Evolutionary conservation across 2,888 invertebrate genomes (phyloP).

Genomic region (Dicycla oo): DNA sequence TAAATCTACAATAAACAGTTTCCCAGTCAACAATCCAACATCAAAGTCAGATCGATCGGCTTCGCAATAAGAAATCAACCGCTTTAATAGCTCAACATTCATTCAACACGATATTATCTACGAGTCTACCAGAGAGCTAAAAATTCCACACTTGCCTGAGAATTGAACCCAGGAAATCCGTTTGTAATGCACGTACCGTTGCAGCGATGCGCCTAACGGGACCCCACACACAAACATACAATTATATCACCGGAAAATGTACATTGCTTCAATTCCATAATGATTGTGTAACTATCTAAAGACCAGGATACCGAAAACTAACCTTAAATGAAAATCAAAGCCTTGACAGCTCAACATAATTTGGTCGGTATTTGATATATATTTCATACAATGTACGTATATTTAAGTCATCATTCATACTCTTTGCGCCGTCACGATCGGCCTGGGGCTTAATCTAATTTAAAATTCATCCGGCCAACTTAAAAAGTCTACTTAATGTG

Average conservation of each 20-base stretch:
- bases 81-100: slow-evolving; percentile 48
- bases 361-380: slow-evolving; percentile 70
- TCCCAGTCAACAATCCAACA: slow-evolving; percentile 15
- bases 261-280: slow-evolving; percentile 86
- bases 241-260: slow-evolving; percentile 83
- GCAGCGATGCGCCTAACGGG: slow-evolving; percentile 79
- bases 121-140: slow-evolving; percentile 54
- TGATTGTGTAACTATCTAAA: slow-evolving; percentile 77
- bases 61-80: slow-evolving; percentile 31
- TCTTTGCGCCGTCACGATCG: slow-evolving; percentile 88
- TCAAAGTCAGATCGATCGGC: slow-evolving; percentile 23
- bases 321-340: slow-evolving; percentile 57
- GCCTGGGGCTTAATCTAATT: slow-evolving; percentile 87
- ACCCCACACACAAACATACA: slow-evolving; percentile 73
- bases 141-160: slow-evolving; percentile 81
- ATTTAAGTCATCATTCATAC: slow-evolving; percentile 87
- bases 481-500: slow-evolving; percentile 81
- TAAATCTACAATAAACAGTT: slow-evolving; percentile 5
- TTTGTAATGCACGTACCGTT: slow-evolving; percentile 75
- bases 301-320: slow-evolving; percentile 62
- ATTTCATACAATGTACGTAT: slow-evolving; percentile 65
- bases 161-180: slow-evolving; percentile 86
- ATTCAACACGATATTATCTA: slow-evolving; percentile 46
- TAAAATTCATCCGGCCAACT: slow-evolving; percentile 85
- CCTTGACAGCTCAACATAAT: slow-evolving; percentile 62